Evolutionary conservation across 2,797 vertebrate species (phyloP).

Genomic region (Australoheros facetus): DNA sequence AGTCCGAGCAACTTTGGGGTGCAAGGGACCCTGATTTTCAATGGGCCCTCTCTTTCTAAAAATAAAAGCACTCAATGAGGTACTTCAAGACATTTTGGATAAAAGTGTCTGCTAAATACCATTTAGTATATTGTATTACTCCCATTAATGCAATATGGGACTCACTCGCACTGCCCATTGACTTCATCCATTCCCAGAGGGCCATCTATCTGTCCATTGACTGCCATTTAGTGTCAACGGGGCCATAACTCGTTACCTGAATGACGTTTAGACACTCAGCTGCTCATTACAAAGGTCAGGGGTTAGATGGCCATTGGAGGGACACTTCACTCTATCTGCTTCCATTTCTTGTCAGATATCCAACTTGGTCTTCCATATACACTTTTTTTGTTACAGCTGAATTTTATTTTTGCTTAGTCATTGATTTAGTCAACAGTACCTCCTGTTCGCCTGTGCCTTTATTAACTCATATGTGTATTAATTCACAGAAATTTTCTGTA

Average conservation of each 20-base stretch:
- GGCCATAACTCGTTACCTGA: constrained; percentile 70
- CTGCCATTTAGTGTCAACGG: constrained; percentile 73
- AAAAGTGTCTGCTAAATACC: constrained; percentile 78
- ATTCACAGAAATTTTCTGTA: neutral
- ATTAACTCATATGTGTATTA: neutral
- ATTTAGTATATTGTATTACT: constrained; percentile 76
- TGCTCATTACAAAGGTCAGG: constrained; percentile 64
- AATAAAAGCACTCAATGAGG: constrained; percentile 77
- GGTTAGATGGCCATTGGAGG: constrained; percentile 67
- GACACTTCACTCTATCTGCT: constrained; percentile 50
- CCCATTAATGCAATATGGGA: constrained; percentile 71
- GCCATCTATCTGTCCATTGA: constrained; percentile 76
- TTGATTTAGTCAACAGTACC: constrained; percentile 13
- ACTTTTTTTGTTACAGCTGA: neutral
- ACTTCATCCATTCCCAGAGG: constrained; percentile 69
- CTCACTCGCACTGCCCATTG: constrained; percentile 63
- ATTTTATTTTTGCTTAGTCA: neutral
- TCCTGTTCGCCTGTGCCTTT: neutral
- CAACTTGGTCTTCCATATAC: neutral
- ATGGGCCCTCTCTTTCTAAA: constrained; percentile 61
- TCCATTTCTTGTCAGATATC: constrained; percentile 7
- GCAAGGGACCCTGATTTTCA: constrained; percentile 31
- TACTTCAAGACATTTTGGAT: constrained; percentile 70
- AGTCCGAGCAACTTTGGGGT: constrained; percentile 20
- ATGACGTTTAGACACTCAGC: constrained; percentile 74